A percentile compares a stretch with the other conserved stretches of the same genome.
These are phyloP conservation scores for Apostichopus leukothele DNA, from an alignment of 53 echinoderm and acorn worm genomes.

Conservation along the genomic window DNA sequence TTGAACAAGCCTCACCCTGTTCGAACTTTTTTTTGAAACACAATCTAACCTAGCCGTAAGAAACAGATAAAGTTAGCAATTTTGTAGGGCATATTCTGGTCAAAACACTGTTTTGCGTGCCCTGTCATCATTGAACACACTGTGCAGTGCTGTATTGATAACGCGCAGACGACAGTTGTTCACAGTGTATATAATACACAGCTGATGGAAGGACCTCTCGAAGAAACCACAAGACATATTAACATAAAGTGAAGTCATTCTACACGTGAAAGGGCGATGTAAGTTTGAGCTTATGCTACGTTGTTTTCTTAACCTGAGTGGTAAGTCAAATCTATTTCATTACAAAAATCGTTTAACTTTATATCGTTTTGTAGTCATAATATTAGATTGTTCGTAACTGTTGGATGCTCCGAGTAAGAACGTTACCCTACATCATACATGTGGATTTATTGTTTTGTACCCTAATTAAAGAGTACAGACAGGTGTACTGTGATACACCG, in stretches of 20 bases:
- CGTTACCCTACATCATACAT: too few species aligned
- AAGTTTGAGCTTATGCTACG: not conserved
- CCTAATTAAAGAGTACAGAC: too few species aligned
- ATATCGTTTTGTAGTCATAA: too few species aligned
- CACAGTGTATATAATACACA: not conserved
- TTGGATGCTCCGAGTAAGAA: too few species aligned
- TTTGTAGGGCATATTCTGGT: not conserved
- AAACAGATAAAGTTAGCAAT: not conserved
- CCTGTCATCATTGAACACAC: too few species aligned
- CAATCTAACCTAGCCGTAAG: not conserved
- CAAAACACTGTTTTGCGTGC: not conserved
- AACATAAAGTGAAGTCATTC: not conserved
- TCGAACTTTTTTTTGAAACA: not conserved
- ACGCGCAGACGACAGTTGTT: not conserved
- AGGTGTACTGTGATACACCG: too few species aligned
- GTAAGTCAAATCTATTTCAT: not conserved
- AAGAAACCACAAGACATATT: not conserved
- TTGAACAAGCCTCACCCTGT: too few species aligned
- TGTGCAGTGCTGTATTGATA: too few species aligned
- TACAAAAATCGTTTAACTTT: too few species aligned
- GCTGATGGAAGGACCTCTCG: not conserved
- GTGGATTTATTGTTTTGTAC: too few species aligned
- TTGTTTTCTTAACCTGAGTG: not conserved
- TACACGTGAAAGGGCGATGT: not conserved
- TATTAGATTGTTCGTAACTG: too few species aligned